Evolutionary conservation across 2,113 vertebrate species (phyloP).

Genomic region (Oreotragus oreotragus): DNA sequence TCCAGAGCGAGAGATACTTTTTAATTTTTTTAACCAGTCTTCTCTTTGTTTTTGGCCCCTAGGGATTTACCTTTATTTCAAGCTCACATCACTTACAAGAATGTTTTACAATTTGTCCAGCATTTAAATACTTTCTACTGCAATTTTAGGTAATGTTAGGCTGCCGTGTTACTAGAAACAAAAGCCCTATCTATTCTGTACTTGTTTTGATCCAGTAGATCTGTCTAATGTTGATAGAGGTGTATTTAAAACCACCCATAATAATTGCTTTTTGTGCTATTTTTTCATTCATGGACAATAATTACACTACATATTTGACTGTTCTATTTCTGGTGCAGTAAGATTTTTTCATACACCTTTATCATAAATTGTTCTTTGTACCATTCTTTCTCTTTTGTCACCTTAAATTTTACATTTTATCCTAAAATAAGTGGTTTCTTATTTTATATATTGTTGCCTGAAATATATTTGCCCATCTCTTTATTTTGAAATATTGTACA

Average conservation of each 20-base stretch:
- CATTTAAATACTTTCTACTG: not conserved
- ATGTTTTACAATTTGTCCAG: not conserved
- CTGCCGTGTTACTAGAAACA: not conserved
- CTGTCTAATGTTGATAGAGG: not conserved
- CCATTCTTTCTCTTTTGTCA: not conserved
- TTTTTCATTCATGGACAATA: not conserved
- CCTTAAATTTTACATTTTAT: not conserved
- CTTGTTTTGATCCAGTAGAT: not conserved
- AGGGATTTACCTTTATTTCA: not conserved
- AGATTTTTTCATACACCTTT: not conserved
- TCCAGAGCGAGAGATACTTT: not conserved
- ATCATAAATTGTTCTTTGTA: not conserved
- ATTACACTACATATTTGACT: not conserved
- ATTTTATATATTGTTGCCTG: not conserved
- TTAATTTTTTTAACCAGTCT: not conserved
- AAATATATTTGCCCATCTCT: not conserved
- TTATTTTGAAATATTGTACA: not conserved
- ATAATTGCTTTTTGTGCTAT: not conserved
- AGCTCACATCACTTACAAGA: not conserved
- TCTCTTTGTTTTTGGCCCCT: not conserved
- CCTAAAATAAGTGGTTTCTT: not conserved
- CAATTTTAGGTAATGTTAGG: not conserved
- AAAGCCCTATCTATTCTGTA: not conserved
- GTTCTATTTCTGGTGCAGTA: not conserved
- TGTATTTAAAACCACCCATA: not conserved